A percentile compares a stretch with the other conserved stretches of the same genome.
These are phyloP conservation scores for Drosophila obscura DNA, from an alignment of 1,140 invertebrate species.

Conservation along the genomic window DNA sequence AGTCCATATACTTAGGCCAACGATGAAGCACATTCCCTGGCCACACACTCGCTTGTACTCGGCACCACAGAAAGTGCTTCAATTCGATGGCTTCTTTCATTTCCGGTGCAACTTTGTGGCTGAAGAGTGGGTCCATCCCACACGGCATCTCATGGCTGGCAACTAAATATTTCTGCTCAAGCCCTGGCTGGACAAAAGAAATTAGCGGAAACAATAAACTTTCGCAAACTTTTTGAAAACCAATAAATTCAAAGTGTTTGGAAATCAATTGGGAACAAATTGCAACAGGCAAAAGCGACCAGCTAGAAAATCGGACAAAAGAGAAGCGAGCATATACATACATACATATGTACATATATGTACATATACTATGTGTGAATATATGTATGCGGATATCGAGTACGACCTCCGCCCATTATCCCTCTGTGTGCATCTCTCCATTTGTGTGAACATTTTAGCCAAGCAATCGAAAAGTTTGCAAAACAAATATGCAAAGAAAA, in stretches of 20 bases:
- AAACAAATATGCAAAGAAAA: slow-evolving; percentile 81
- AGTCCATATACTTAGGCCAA: too few relatives aligned
- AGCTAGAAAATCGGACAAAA: slow-evolving; percentile 25
- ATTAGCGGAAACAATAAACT: slow-evolving; percentile 82
- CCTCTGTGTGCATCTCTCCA: slow-evolving; percentile 4
- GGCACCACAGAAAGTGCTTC: slow-evolving; percentile 30
- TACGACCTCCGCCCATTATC: background rate
- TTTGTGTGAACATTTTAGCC: slow-evolving; percentile 40
- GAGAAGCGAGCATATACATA: slow-evolving; percentile 18
- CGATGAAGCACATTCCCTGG: too few relatives aligned
- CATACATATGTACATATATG: slow-evolving; percentile 34
- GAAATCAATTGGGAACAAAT: slow-evolving; percentile 81
- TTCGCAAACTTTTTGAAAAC: slow-evolving; percentile 75
- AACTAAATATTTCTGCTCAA: slow-evolving; percentile 12
- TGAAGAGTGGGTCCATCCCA: background rate
- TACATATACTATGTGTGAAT: slow-evolving; percentile 30
- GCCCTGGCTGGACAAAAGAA: slow-evolving; percentile 67
- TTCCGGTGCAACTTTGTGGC: slow-evolving; percentile 55
- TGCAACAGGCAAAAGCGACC: slow-evolving; percentile 65
- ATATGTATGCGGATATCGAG: slow-evolving; percentile 15
- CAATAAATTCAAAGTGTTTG: slow-evolving; percentile 80
- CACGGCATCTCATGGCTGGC: slow-evolving; percentile 10
- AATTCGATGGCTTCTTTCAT: slow-evolving; percentile 48
- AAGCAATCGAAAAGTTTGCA: slow-evolving; percentile 73
- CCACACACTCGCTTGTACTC: background rate